Conservation (phyloP, 2,797 vertebrate genomes). For the Pantherophis vulpinus region DNA sequence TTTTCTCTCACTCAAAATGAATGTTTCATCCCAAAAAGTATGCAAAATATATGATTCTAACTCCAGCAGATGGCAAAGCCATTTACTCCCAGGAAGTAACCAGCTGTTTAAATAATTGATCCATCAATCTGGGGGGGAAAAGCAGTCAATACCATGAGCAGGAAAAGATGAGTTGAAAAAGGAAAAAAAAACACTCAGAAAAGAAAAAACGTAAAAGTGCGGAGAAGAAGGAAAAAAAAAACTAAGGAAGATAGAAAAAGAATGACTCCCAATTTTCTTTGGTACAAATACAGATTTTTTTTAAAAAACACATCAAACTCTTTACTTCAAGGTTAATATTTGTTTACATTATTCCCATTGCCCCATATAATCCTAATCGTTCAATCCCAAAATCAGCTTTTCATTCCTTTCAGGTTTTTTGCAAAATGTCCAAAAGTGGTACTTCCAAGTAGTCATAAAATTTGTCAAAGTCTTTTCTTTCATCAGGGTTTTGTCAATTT, state of each 20-base stretch:
- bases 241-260: neutral
- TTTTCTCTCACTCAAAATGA: neutral
- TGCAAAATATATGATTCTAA: neutral
- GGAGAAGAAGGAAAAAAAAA: no score
- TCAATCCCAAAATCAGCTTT: neutral
- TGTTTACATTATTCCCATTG: neutral
- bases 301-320: neutral
- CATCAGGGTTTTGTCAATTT: no score
- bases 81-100: neutral
- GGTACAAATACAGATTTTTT: neutral
- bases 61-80: neutral
- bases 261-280: neutral
- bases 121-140: fast-evolving
- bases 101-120: neutral
- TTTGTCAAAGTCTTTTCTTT: no score
- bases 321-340: neutral
- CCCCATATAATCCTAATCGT: neutral
- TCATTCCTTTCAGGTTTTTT: neutral
- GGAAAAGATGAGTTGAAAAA: neutral
- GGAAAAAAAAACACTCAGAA: no score
- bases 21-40: neutral
- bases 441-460: no score
- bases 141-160: neutral
- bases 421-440: neutral
- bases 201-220: no score